Conservation (phyloP, 2,888 invertebrate genomes). For the Oligia fasciuncula region DNA sequence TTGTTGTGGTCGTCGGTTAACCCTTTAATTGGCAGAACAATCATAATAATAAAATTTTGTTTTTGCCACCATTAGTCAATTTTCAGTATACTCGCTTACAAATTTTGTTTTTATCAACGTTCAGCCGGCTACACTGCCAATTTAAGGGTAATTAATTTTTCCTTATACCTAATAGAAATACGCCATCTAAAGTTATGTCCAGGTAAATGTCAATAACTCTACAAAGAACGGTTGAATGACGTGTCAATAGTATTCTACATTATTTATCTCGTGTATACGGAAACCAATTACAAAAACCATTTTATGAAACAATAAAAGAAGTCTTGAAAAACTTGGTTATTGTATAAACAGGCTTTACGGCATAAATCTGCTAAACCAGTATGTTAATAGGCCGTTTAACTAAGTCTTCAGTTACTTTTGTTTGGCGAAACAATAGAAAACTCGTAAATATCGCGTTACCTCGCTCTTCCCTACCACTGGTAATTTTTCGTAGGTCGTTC, state of each 20-base stretch:
- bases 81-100: no score
- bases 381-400: constrained; percentile 50
- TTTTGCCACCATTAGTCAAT: no score
- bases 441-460: constrained; percentile 54
- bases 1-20: no score
- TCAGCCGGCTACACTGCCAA: no score
- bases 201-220: constrained; percentile 14
- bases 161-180: neutral
- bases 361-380: constrained; percentile 48
- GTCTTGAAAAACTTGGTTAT: constrained; percentile 21
- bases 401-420: constrained; percentile 55
- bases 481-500: constrained; percentile 3
- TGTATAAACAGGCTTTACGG: constrained; percentile 30
- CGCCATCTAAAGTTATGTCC: neutral
- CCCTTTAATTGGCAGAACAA: no score
- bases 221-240: constrained; percentile 2
- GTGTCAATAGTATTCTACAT: constrained; percentile 26
- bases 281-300: constrained; percentile 39
- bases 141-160: neutral
- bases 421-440: constrained; percentile 45
- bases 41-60: no score
- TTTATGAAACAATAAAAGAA: constrained; percentile 27
- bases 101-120: no score
- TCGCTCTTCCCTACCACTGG: neutral
- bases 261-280: constrained; percentile 10